Evolutionary conservation across 1,140 invertebrate species (phyloP), one percentile per base, ranked within the genome.

Genomic region (Venustaconcha ellipsiformis): DNA sequence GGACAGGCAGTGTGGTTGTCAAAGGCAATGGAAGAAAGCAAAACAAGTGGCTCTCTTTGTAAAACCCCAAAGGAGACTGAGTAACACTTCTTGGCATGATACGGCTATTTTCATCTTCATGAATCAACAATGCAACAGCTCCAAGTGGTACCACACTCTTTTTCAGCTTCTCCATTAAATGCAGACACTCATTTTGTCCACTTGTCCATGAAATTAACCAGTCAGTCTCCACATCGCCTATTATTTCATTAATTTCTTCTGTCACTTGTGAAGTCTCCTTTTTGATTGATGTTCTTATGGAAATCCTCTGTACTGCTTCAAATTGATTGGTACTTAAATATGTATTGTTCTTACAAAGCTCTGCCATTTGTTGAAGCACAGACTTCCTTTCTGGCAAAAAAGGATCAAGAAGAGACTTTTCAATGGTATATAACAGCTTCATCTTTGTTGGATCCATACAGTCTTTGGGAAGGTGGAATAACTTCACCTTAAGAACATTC

Each of bases 401-500:
- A 37, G 37, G 37, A 37, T 37, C 37, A 3, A 37, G 2, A 37
- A 37, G 2, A 37, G 37, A 37, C 5, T 5, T 37, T 37, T 37
- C 37, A 37, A 37, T 37, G 1, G 37, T 3, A 37, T 37, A 37
- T 37, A 37, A 37, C 37, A 37, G 6, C 3, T 37, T 37, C 37
- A 37, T 37, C 37, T 37, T 4, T 37, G 37, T 4, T 37, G 37
- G 37, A 37, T 37, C 37, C 3, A 4, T 37, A 37, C 2, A 37
- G 2, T 37, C 37, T 37, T 37, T 37, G 6, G 37, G 37, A 37
- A 37, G 37, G 6, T 37, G 37, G 79, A 83, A 84, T 57, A 89
- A 71, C 68, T 82, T 70, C 26, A 89, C 72, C 67, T 75, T 72
- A 59, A 66, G 71, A 12, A 89, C 84, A 73, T 87, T 87, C 74